These are phyloP conservation scores for Opisthocomus hoazin DNA, from an alignment of 2,113 vertebrate genomes.

Conservation along the genomic window DNA sequence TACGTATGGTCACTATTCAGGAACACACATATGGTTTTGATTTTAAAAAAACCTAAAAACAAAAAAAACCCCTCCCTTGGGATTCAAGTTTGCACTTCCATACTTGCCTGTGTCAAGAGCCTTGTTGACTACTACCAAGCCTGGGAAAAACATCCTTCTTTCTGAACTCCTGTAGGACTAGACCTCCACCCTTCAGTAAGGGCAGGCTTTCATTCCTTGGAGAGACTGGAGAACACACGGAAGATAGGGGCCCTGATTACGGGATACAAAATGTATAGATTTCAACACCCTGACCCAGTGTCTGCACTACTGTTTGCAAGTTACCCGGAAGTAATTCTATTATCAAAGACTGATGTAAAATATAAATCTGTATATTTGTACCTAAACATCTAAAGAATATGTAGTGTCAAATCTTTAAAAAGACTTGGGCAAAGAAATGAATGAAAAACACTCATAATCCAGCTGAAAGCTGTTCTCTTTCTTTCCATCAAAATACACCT, in stretches of 20 bases:
- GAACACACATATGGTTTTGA: not conserved
- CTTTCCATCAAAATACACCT: not conserved
- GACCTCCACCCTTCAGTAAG: not conserved
- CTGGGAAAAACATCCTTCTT: not conserved
- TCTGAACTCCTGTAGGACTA: not conserved
- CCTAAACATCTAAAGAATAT: not conserved
- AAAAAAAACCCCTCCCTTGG: not conserved
- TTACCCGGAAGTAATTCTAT: not conserved
- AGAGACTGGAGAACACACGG: not conserved
- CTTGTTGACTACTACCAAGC: not conserved
- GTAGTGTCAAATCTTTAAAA: not conserved
- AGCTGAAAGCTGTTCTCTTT: not conserved
- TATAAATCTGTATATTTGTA: not conserved
- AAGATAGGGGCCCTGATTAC: not conserved
- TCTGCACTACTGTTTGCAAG: not conserved
- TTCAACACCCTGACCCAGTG: not conserved
- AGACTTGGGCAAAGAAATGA: not conserved
- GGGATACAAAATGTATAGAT: not conserved
- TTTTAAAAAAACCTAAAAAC: not conserved
- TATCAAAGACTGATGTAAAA: not conserved
- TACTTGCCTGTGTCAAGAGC: not conserved
- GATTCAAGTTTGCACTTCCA: not conserved
- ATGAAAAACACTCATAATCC: not conserved
- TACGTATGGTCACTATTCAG: not conserved
- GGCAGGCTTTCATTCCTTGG: not conserved